These are phyloP conservation scores for Catharus fuscescens DNA, from an alignment of 2,113 vertebrate genomes.

Conservation along the genomic window DNA sequence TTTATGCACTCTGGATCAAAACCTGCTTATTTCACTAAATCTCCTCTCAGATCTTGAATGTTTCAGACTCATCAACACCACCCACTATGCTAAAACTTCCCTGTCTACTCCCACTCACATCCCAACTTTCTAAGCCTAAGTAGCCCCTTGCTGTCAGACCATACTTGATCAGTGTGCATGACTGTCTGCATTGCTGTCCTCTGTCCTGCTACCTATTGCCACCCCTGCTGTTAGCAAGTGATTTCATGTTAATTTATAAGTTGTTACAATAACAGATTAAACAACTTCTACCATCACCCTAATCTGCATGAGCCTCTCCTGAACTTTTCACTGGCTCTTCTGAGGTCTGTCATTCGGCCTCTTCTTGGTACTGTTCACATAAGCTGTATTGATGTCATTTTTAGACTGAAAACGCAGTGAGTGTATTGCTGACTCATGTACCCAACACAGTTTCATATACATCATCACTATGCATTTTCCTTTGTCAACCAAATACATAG, in stretches of 20 bases:
- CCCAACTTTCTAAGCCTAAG: neutral
- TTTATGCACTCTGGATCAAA: neutral
- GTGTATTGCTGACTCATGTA: neutral
- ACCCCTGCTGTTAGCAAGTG: neutral
- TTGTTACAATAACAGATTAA: neutral
- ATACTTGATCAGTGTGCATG: accelerated
- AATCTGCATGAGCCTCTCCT: neutral
- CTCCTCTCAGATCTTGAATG: neutral
- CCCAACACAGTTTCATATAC: neutral
- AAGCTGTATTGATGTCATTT: neutral
- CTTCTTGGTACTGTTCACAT: neutral
- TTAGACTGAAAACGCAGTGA: neutral
- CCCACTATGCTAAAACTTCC: neutral
- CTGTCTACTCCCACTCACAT: neutral
- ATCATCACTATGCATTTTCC: neutral
- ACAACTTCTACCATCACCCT: neutral
- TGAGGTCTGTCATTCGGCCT: neutral
- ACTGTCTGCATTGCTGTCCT: neutral
- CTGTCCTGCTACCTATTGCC: neutral
- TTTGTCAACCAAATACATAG: neutral
- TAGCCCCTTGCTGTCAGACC: neutral
- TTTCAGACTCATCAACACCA: neutral
- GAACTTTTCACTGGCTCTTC: neutral
- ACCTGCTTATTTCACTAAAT: neutral
- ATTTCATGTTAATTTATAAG: neutral